Conservation (phyloP, 2,113 vertebrate genomes). For the Trematocara variabile region DNA sequence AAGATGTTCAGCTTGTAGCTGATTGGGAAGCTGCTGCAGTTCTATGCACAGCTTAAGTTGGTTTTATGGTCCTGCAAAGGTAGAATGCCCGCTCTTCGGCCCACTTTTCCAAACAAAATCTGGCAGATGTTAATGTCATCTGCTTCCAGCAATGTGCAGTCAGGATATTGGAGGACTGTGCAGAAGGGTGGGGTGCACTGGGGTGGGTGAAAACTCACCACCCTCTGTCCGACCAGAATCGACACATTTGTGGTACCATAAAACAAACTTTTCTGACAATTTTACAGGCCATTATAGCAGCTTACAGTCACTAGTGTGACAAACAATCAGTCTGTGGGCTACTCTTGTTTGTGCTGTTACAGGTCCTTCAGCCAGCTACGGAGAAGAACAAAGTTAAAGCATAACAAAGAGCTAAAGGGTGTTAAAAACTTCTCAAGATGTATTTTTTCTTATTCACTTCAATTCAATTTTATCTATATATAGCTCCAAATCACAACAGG, state of each 20-base stretch:
- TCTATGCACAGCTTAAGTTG: neutral
- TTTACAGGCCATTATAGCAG: neutral
- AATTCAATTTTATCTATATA: neutral
- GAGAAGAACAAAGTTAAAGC: neutral
- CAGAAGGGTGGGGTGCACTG: neutral
- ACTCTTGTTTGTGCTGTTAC: neutral
- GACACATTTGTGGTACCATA: neutral
- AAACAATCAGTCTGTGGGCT: neutral
- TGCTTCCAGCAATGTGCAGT: neutral
- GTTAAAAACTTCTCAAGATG: neutral
- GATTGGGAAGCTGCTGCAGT: neutral
- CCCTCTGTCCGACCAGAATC: neutral
- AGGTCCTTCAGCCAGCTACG: neutral
- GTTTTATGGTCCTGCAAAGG: neutral
- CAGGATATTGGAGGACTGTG: neutral
- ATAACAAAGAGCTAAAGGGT: neutral
- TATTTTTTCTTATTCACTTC: neutral
- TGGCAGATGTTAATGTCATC: neutral
- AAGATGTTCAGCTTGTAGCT: neutral
- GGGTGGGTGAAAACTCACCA: neutral
- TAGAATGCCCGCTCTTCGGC: neutral
- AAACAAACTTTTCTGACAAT: neutral
- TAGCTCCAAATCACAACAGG: neutral
- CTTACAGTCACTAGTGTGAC: neutral
- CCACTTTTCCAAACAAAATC: neutral